Percentiles rank a stretch among this genome's conserved stretches.
phyloP scores from a whole-genome alignment of 1,140 invertebrate genomes.

The Formica exsecta region DNA sequence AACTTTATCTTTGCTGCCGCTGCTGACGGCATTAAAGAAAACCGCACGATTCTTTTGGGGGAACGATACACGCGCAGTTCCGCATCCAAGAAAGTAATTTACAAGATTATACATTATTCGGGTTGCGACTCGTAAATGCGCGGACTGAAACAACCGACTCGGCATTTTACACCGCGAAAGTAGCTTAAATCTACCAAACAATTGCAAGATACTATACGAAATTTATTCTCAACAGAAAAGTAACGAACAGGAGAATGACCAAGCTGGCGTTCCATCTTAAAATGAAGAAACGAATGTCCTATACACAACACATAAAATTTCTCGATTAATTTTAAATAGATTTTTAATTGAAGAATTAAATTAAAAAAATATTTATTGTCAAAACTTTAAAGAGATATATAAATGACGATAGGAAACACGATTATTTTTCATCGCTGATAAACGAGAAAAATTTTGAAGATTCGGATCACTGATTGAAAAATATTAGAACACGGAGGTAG shows the following conservation, averaged over 20 bases:
- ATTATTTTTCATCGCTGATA: not conserved
- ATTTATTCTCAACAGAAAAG: not conserved
- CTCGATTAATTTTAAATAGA: conserved; percentile 8
- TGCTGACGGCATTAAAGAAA: conserved; percentile 44
- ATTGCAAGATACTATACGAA: conserved; percentile 2
- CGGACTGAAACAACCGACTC: conserved; percentile 8
- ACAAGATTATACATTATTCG: conserved; percentile 54
- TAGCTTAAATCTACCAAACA: conserved; percentile 17
- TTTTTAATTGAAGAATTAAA: not conserved
- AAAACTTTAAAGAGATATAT: not conserved
- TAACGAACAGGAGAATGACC: not conserved
- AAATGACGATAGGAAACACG: not conserved
- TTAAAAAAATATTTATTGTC: not conserved
- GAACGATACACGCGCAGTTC: not conserved
- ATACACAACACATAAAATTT: not conserved
- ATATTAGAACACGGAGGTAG: not conserved
- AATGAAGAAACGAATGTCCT: conserved; percentile 5
- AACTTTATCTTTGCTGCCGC: conserved; percentile 22
- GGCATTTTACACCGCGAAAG: conserved; percentile 14
- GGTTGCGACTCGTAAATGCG: conserved; percentile 9
- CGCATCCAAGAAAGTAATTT: conserved; percentile 11
- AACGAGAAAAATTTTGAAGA: not conserved
- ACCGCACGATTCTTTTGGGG: conserved; percentile 17
- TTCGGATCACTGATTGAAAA: not conserved
- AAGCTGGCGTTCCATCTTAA: not conserved